A percentile compares a stretch with the other conserved stretches of the same genome.
phyloP scores from a whole-genome alignment of 1,140 invertebrate species.

The Drosophila neocordata region DNA sequence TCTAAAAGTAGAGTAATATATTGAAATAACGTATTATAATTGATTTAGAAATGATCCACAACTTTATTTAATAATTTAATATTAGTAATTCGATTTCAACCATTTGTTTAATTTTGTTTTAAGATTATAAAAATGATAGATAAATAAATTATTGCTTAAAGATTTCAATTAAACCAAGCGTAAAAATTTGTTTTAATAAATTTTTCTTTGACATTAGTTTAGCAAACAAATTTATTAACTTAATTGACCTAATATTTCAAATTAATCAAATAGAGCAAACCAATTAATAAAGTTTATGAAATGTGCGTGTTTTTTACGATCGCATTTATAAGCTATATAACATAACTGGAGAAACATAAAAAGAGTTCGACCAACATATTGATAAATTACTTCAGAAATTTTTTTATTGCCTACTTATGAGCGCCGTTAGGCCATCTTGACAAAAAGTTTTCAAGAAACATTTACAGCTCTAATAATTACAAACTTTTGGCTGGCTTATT shows the following conservation, averaged over 20 bases:
- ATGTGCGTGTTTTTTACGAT: constrained; percentile 1
- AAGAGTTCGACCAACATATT: constrained; percentile 34
- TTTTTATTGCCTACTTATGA: constrained; percentile 15
- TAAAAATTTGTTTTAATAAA: background rate
- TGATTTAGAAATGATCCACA: too few species aligned
- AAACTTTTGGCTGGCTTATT: constrained; percentile 30
- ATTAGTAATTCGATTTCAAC: too few species aligned
- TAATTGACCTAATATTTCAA: background rate
- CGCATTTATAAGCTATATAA: background rate
- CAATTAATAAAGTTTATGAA: background rate
- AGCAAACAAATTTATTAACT: background rate
- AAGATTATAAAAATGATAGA: too few species aligned
- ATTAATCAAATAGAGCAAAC: background rate
- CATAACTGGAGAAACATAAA: background rate
- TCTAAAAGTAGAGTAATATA: too few species aligned
- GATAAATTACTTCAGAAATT: constrained; percentile 1
- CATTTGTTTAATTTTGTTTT: too few species aligned
- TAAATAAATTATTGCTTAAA: too few species aligned
- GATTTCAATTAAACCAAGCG: background rate
- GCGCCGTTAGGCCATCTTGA: constrained; percentile 8
- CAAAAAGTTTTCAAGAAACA: constrained; percentile 39
- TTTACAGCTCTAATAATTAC: constrained; percentile 60
- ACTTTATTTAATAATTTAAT: too few species aligned
- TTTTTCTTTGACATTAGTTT: too few species aligned
- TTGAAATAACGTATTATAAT: too few species aligned